These are phyloP conservation scores for Crocuta crocuta DNA, from an alignment of 2,113 vertebrate genomes.

Conservation along the genomic window DNA sequence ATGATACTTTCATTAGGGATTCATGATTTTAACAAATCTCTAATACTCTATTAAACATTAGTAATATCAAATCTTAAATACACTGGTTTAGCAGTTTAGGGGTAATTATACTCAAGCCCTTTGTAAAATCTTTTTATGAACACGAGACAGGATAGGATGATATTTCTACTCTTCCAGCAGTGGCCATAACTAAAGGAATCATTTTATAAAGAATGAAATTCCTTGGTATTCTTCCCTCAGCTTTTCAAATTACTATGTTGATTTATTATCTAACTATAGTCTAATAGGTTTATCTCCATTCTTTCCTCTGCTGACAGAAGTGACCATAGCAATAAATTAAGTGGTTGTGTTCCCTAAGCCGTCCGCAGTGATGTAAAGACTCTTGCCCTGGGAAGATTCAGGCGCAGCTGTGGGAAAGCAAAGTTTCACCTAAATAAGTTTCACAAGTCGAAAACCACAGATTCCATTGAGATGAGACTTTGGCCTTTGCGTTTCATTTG, in stretches of 20 bases:
- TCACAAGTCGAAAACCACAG: slow-evolving; percentile 67
- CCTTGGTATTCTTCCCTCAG: not conserved
- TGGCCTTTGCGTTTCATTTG: slow-evolving; percentile 41
- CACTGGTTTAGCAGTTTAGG: not conserved
- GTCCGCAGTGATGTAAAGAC: slow-evolving; percentile 4
- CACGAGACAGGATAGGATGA: not conserved
- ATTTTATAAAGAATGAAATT: slow-evolving; percentile 10
- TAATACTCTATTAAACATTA: not conserved
- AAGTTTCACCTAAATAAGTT: slow-evolving; percentile 58
- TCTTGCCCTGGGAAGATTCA: slow-evolving; percentile 40
- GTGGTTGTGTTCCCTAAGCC: slow-evolving; percentile 61
- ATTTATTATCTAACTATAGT: slow-evolving; percentile 10
- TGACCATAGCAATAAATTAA: slow-evolving; percentile 38
- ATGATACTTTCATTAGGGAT: not conserved
- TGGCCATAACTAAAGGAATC: not conserved
- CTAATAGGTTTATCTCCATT: slow-evolving; percentile 55
- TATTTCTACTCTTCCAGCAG: not conserved
- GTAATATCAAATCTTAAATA: not conserved
- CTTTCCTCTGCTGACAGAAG: slow-evolving; percentile 42
- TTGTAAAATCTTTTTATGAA: not conserved
- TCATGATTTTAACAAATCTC: not conserved
- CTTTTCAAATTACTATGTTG: not conserved
- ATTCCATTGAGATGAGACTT: slow-evolving; percentile 76
- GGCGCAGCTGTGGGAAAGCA: slow-evolving; percentile 57
- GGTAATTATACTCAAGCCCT: not conserved